Conservation (phyloP, 2,888 invertebrate genomes). For the Loripinus fragilis region DNA sequence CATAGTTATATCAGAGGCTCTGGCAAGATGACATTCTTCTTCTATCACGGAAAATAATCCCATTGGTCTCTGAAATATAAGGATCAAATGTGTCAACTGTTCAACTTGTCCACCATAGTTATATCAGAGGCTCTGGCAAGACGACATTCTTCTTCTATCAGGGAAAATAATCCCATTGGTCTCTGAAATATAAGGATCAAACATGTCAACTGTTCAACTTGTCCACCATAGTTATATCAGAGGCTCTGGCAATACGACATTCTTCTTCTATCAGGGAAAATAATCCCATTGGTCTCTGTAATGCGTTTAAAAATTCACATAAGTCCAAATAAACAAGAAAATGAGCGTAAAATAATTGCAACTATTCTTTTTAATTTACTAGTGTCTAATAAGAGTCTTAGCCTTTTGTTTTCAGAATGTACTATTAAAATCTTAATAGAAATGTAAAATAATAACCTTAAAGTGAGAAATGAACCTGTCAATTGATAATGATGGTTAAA, state of each 20-base stretch:
- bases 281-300: conserved; percentile 78
- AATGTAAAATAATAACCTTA: too few species aligned
- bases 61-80: conserved; percentile 77
- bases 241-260: conserved; percentile 77
- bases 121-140: conserved; percentile 78
- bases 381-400: too few species aligned
- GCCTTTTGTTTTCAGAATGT: too few species aligned
- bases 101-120: conserved; percentile 78
- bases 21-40: conserved; percentile 80
- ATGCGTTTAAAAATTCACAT: too few species aligned
- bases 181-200: too few species aligned
- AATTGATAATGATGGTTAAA: too few species aligned
- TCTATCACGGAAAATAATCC: conserved; percentile 80
- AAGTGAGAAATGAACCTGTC: too few species aligned
- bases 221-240: conserved; percentile 77
- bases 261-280: conserved; percentile 81
- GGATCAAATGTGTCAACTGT: too few species aligned
- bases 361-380: too few species aligned
- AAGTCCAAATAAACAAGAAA: too few species aligned
- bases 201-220: conserved; percentile 78
- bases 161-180: conserved; percentile 77
- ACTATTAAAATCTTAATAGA: too few species aligned
- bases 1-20: conserved; percentile 76
- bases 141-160: conserved; percentile 81
- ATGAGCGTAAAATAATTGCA: too few species aligned